Percentiles rank a stretch among this genome's conserved stretches.
Evolutionary conservation across 2,888 invertebrate species (phyloP).

Genomic region (Heliothis peltigera): DNA sequence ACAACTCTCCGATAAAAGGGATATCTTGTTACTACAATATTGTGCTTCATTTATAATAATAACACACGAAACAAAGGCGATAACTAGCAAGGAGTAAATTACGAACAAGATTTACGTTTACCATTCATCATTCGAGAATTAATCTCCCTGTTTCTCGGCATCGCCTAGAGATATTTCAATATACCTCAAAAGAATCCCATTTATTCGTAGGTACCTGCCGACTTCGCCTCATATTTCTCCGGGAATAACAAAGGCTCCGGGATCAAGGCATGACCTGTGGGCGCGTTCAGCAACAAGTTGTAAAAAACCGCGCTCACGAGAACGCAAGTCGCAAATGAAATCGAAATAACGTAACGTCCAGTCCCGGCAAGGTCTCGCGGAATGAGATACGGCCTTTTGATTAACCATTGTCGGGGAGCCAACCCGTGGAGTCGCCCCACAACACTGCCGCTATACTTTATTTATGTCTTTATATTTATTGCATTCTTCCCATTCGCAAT

Average conservation of each 20-base stretch:
- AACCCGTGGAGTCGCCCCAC: conserved; percentile 74
- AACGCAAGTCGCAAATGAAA: conserved; percentile 90
- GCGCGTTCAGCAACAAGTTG: conserved; percentile 75
- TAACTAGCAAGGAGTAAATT: conserved; percentile 82
- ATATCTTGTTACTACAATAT: conserved; percentile 61
- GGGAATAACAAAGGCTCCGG: conserved; percentile 83
- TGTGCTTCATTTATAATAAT: conserved; percentile 64
- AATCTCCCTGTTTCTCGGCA: conserved; percentile 77
- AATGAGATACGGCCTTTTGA: conserved; percentile 88
- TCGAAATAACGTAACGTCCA: conserved; percentile 87
- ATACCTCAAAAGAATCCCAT: conserved; percentile 85
- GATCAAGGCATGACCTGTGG: conserved; percentile 84
- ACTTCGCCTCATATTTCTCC: conserved; percentile 85
- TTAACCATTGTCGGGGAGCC: conserved; percentile 85
- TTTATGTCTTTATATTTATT: conserved; percentile 62
- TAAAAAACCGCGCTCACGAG: conserved; percentile 84
- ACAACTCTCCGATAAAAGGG: conserved; percentile 60
- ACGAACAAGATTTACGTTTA: conserved; percentile 81
- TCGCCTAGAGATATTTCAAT: conserved; percentile 86
- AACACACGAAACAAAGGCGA: conserved; percentile 72
- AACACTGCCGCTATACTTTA: conserved; percentile 55
- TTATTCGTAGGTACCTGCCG: conserved; percentile 78
- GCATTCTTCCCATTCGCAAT: conserved; percentile 56
- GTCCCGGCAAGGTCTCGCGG: conserved; percentile 78
- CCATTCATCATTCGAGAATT: conserved; percentile 85